Evolutionary conservation across 2,113 vertebrate genomes (phyloP), one percentile per base, ranked within the genome.

Genomic region (Spea bombifrons): DNA sequence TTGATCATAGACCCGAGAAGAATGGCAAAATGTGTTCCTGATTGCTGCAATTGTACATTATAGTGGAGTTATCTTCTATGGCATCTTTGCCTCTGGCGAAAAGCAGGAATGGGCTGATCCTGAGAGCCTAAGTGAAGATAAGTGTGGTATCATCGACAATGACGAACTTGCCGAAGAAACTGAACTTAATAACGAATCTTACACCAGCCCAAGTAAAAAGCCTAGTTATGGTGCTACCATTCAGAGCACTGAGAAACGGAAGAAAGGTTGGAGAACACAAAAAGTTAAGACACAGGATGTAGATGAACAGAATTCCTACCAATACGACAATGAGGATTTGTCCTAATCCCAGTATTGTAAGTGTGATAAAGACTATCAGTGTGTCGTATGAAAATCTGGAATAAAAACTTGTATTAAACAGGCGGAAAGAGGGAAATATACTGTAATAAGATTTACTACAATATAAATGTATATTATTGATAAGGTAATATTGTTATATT

Each of bases 31-130:
- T 0, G 96, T 99, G 69, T 99, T 99, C 71, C 81, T 99, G 81
- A 99, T 99, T 5, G 97, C 97, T 0, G 90, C 97, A 50, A 90
- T 97, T 81, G 97, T 99, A 75, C 97, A 99, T 83, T 99, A 98
- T 89, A 90, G 94, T 5, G 97, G 97, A 0, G 96, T 99, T 73
- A 90, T 99, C 89, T 99, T 99, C 91, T 99, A 99, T 0, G 97
- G 91, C 17, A 91, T 97, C 88, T 99, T 99, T 83, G 97, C 97
- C 13, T 99, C 97, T 3, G 97, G 97, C n/a, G 97, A 99, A 84
- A 94, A 97, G 81, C 97, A 99, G 87, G 94, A 95, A 13, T 99
- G 96, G 97, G 97, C 97, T 15, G 93, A 98, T 55, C 97, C 96
- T 0, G 97, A 98, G 87, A 91, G 82, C 75, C 90, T 93, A 47